These are phyloP conservation scores for Dorcus parallelipipedus DNA, from an alignment of 2,888 invertebrate genomes.

Conservation along the genomic window DNA sequence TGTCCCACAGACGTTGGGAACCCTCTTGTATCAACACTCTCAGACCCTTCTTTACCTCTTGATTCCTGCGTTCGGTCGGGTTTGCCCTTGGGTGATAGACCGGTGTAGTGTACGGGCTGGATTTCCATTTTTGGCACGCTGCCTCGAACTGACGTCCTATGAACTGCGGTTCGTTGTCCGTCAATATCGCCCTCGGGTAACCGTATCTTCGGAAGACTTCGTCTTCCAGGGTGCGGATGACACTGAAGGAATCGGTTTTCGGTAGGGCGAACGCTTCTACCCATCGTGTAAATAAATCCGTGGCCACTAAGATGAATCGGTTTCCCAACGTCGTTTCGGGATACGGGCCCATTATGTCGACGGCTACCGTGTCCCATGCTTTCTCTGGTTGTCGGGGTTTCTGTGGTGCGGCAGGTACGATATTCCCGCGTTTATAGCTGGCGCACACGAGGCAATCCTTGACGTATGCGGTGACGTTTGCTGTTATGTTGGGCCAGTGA, in stretches of 20 bases:
- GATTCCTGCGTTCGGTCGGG: constrained; percentile 26
- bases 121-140: constrained; percentile 16
- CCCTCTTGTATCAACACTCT: background rate
- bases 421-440: constrained; percentile 8
- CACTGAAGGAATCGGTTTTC: background rate
- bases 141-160: constrained; percentile 1
- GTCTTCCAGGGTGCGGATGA: constrained; percentile 11
- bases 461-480: constrained; percentile 23
- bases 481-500: constrained; percentile 2
- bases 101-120: constrained; percentile 23
- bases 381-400: constrained; percentile 6
- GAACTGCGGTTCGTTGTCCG: constrained; percentile 18
- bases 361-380: constrained; percentile 11
- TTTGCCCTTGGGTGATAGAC: constrained; percentile 28
- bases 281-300: constrained; percentile 28
- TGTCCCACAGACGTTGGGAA: constrained; percentile 7
- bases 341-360: constrained; percentile 19
- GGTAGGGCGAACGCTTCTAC: constrained; percentile 24
- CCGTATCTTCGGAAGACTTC: constrained; percentile 19
- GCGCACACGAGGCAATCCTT: constrained; percentile 13
- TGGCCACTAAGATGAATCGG: constrained; percentile 22
- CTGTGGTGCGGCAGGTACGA: constrained; percentile 8
- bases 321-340: constrained; percentile 10
- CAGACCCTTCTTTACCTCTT: constrained; percentile 29
- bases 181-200: constrained; percentile 13